These are phyloP conservation scores for Pipistrellus kuhlii DNA, from an alignment of 2,797 vertebrate species.

Conservation along the genomic window DNA sequence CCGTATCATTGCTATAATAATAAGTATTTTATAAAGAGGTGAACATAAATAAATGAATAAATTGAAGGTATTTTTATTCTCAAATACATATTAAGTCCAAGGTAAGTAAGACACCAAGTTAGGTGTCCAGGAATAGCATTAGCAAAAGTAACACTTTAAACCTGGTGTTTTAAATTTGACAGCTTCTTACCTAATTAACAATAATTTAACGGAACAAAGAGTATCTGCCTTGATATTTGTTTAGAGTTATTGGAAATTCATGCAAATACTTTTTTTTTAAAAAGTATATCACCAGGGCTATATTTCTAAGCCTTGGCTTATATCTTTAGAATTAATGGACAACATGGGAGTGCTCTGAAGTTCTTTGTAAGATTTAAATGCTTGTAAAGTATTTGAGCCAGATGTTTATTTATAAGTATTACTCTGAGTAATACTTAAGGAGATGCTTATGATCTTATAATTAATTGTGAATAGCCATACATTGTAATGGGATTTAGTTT, in stretches of 20 bases:
- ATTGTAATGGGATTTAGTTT: not conserved
- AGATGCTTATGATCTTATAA: not conserved
- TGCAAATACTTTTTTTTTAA: not conserved
- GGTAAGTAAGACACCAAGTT: not conserved
- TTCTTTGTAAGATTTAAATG: slow-evolving; percentile 26
- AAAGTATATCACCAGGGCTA: not conserved
- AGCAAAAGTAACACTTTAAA: slow-evolving; percentile 48
- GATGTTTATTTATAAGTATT: slow-evolving; percentile 1
- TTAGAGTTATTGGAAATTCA: slow-evolving; percentile 65
- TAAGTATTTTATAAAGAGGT: slow-evolving; percentile 4
- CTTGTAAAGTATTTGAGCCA: not conserved
- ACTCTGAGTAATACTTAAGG: not conserved
- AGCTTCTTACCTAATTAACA: slow-evolving; percentile 32
- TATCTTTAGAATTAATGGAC: slow-evolving; percentile 19
- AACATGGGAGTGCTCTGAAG: not conserved
- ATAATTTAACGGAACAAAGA: slow-evolving; percentile 27
- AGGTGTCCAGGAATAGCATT: not conserved
- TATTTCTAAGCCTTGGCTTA: slow-evolving; percentile 29
- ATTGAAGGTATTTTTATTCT: not conserved
- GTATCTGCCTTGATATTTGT: not conserved
- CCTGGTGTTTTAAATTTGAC: slow-evolving; percentile 58
- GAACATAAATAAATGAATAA: not conserved
- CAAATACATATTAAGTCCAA: slow-evolving; percentile 15
- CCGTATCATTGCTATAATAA: not conserved
- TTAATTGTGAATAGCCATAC: not conserved